Conservation (phyloP, 2,113 vertebrate genomes). For the Chascanopsetta lugubris region DNA sequence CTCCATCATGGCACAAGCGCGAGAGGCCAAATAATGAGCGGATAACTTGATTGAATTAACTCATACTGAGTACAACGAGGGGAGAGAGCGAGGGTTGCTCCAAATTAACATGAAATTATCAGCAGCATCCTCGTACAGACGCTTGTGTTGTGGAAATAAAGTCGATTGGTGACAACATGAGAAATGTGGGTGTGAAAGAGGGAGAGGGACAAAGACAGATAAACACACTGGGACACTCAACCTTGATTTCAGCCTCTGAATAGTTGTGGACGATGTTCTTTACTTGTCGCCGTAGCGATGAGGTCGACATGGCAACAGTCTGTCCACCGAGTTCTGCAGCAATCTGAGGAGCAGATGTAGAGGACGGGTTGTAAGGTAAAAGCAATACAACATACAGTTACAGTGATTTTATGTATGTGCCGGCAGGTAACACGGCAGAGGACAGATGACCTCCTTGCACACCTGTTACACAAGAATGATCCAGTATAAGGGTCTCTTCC, state of each 20-base stretch:
- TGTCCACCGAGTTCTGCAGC: slow-evolving; percentile 70
- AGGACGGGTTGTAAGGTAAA: slow-evolving; percentile 47
- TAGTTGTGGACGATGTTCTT: slow-evolving; percentile 96
- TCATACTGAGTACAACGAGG: slow-evolving; percentile 8
- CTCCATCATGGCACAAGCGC: slow-evolving; percentile 9
- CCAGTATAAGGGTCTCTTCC: slow-evolving; percentile 52
- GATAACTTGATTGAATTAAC: slow-evolving; percentile 23
- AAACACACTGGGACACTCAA: slow-evolving; percentile 57
- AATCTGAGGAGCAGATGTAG: slow-evolving; percentile 63
- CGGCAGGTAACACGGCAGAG: not conserved
- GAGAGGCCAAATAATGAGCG: slow-evolving; percentile 14
- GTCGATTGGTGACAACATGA: not conserved
- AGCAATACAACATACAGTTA: slow-evolving; percentile 36
- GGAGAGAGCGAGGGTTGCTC: slow-evolving; percentile 1
- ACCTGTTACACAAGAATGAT: slow-evolving; percentile 76
- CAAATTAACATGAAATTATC: slow-evolving; percentile 32
- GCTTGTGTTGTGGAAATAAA: slow-evolving; percentile 16
- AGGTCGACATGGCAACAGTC: slow-evolving; percentile 90
- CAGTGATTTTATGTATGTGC: slow-evolving; percentile 7
- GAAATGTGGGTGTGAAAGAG: slow-evolving; percentile 1
- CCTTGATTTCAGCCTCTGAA: slow-evolving; percentile 95
- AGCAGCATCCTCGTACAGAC: not conserved
- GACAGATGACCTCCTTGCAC: slow-evolving; percentile 28
- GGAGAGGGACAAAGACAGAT: slow-evolving; percentile 13
- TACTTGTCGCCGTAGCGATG: slow-evolving; percentile 90